Conservation (phyloP, 2,113 vertebrate species). For the Columbina picui region DNA sequence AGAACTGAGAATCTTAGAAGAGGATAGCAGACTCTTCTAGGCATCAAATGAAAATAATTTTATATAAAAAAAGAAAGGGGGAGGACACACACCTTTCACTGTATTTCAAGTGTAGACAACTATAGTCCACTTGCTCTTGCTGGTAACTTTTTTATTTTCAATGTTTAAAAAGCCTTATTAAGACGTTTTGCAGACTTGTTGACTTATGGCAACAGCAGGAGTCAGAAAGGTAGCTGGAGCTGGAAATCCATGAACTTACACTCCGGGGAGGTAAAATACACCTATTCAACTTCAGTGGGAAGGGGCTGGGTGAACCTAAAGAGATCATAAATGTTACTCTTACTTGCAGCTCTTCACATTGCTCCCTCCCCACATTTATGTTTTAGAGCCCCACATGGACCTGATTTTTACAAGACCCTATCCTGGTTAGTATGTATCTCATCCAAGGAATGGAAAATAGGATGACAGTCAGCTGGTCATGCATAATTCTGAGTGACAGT, state of each 20-base stretch:
- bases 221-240: neutral
- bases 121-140: neutral
- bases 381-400: neutral
- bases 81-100: neutral
- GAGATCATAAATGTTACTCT: neutral
- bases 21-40: neutral
- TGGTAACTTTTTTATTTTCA: neutral
- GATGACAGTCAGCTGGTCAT: accelerated
- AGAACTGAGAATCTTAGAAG: neutral
- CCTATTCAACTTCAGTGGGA: neutral
- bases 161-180: neutral
- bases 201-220: neutral
- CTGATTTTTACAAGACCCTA: neutral
- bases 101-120: neutral
- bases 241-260: neutral
- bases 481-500: neutral
- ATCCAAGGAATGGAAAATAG: accelerated
- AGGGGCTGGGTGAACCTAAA: neutral
- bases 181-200: neutral
- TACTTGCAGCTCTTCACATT: neutral
- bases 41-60: neutral
- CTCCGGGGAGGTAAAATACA: neutral
- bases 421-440: neutral
- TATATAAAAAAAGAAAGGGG: neutral
- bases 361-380: neutral